Evolutionary conservation across 2,888 invertebrate genomes (phyloP), one percentile per base, ranked within the genome.

Genomic region (Herminia tarsipennalis): DNA sequence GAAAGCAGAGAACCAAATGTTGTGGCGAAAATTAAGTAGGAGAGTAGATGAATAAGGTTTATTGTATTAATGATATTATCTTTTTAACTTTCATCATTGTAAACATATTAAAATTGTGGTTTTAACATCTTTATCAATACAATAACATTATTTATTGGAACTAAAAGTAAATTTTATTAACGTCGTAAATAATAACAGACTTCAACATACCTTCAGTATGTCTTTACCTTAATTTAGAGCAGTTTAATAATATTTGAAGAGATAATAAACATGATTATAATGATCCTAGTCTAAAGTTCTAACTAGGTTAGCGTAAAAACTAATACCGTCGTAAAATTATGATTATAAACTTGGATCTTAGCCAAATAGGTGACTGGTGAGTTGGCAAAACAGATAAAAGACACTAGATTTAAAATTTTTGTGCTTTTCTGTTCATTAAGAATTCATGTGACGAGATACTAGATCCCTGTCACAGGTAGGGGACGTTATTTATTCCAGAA

Each of bases 331-430:
- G 45, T 51, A 46, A 56, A 58, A 49, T 45, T 44, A 36, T 43
- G 34, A 43, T 49, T 29, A 44, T 65, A 56, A 55, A 64, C 56
- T 58, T 64, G 64, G 64, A 41, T 0, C 0, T 0, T 14, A 42
- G 64, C 64, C 64, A 65, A 59, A 45, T 65, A 56, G 62, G 64
- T 59, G 56, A 59, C 42, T 10, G 17, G 24, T 47, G n/a, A 22
- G 20, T 44, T 50, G 36, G 44, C 27, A 22, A 36, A 29, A 34
- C 41, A 29, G 33, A 52, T 41, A 57, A 25, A 4, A 27, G n/a
- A 3, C 14, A 22, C 41, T 52, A 49, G 39, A 51, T 41, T 37
- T 56, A 56, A 10, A 21, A 8, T 35, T 5, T 14, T 29, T 44
- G 53, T 59, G 43, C 45, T 59, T 48, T 33, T 48, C 34, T 41